phyloP scores from a whole-genome alignment of 2,888 invertebrate species.

The Cryptophagus acutangulus region DNA sequence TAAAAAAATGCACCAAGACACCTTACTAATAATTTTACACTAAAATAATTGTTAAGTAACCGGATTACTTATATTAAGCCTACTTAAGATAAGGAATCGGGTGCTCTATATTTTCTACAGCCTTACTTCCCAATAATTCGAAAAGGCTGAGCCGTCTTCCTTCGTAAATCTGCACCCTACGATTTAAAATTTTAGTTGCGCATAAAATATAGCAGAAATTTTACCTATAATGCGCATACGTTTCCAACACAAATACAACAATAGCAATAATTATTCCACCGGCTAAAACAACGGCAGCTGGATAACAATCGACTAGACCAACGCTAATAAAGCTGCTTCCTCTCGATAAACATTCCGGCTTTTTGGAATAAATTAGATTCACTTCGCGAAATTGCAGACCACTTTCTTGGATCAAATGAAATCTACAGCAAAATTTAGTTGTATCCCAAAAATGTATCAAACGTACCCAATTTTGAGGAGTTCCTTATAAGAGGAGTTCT shows the following conservation, averaged over 20 bases:
- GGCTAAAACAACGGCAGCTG: conserved; percentile 44
- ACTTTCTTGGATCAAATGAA: conserved; percentile 55
- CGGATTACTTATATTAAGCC: too few relatives aligned
- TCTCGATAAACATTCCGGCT: conserved; percentile 55
- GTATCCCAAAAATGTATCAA: not conserved
- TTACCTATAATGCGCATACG: conserved; percentile 22
- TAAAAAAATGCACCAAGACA: too few relatives aligned
- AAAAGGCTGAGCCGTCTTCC: not conserved
- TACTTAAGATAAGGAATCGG: not conserved
- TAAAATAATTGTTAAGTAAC: too few relatives aligned
- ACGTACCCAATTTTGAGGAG: conserved; percentile 59
- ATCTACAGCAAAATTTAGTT: conserved; percentile 41
- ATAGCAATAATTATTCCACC: conserved; percentile 35
- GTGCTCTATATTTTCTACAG: conserved; percentile 1
- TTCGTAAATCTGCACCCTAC: not conserved
- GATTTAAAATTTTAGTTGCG: not conserved
- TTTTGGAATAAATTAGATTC: conserved; percentile 54
- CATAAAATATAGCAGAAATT: not conserved
- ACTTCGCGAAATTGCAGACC: conserved; percentile 57
- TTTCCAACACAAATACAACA: conserved; percentile 35
- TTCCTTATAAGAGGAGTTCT: conserved; percentile 59
- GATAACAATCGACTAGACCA: conserved; percentile 54
- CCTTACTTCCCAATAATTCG: not conserved
- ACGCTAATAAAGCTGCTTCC: conserved; percentile 60
- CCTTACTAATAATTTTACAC: too few relatives aligned